phyloP scores from a whole-genome alignment of 1,140 invertebrate genomes.

The Trichonephila inaurata region DNA sequence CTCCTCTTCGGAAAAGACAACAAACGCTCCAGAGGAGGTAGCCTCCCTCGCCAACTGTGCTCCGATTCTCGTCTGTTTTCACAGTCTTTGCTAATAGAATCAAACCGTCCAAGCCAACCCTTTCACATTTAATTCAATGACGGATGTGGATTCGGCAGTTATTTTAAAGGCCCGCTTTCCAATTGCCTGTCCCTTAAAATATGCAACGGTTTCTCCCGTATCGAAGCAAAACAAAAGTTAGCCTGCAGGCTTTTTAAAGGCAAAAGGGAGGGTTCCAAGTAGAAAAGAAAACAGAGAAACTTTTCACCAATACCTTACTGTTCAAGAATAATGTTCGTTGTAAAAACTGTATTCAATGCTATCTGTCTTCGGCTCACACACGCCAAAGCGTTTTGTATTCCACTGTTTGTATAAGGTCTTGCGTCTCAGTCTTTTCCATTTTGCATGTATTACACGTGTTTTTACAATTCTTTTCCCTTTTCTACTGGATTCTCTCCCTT shows the following conservation, averaged over 20 bases:
- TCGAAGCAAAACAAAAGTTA: constrained; percentile 66
- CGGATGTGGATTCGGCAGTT: constrained; percentile 17
- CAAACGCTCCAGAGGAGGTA: neutral
- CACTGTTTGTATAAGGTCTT: constrained; percentile 38
- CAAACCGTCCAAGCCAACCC: constrained; percentile 9
- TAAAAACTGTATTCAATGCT: constrained; percentile 64
- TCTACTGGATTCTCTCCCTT: too few species aligned
- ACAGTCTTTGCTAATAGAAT: constrained; percentile 62
- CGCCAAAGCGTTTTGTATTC: constrained; percentile 48
- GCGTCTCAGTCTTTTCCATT: too few species aligned
- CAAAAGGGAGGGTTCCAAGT: constrained; percentile 18
- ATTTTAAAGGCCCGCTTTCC: constrained; percentile 57
- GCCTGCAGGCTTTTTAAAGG: constrained; percentile 61
- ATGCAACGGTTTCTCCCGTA: constrained; percentile 40
- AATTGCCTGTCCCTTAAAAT: constrained; percentile 48
- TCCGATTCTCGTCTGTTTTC: constrained; percentile 39
- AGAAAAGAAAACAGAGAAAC: constrained; percentile 73
- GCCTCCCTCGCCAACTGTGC: neutral
- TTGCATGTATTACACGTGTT: constrained; percentile 73
- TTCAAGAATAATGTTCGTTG: constrained; percentile 67
- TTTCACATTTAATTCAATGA: constrained; percentile 63
- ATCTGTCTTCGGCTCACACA: constrained; percentile 33
- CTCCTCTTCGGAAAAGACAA: neutral
- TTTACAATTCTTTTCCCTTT: constrained; percentile 67
- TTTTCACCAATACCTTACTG: constrained; percentile 66